A percentile compares a stretch with the other conserved stretches of the same genome.
These are phyloP conservation scores for Drosophila vallismaia DNA, from an alignment of 2,888 invertebrate genomes.

Conservation along the genomic window DNA sequence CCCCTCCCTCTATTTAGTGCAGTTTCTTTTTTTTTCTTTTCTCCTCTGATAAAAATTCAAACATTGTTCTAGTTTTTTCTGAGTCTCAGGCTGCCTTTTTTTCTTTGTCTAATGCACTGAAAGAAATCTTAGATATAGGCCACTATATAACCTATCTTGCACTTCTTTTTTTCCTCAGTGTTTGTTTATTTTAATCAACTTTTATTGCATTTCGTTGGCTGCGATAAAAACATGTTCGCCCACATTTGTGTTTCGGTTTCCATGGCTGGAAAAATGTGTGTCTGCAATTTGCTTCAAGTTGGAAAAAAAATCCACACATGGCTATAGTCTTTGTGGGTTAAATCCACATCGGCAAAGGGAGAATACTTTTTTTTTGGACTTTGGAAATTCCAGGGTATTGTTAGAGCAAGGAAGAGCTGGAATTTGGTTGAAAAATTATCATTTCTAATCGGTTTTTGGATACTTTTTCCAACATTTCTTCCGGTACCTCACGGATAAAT, in stretches of 20 bases:
- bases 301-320: slow-evolving; percentile 57
- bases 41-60: slow-evolving; percentile 57
- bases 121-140: background rate
- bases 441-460: slow-evolving; percentile 19
- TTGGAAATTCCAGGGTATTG: slow-evolving; percentile 5
- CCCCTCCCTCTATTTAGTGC: slow-evolving; percentile 16
- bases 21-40: slow-evolving; percentile 44
- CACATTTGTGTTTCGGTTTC: slow-evolving; percentile 62
- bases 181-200: slow-evolving; percentile 75
- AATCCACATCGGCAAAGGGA: slow-evolving; percentile 59
- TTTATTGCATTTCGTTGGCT: slow-evolving; percentile 72
- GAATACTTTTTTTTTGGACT: slow-evolving; percentile 46
- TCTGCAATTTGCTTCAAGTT: slow-evolving; percentile 34
- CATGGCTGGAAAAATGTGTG: slow-evolving; percentile 10
- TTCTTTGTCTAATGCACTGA: slow-evolving; percentile 29
- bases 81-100: slow-evolving; percentile 24
- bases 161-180: slow-evolving; percentile 10
- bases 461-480: too few relatives aligned
- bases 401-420: background rate
- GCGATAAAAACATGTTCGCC: slow-evolving; percentile 81
- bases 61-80: slow-evolving; percentile 44
- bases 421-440: background rate
- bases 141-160: too few relatives aligned
- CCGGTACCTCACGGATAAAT: too few relatives aligned
- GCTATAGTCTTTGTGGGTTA: slow-evolving; percentile 71